A percentile compares a stretch with the other conserved stretches of the same genome.
phyloP scores from a whole-genome alignment of 2,113 vertebrate genomes.

The Epinephelus moara region DNA sequence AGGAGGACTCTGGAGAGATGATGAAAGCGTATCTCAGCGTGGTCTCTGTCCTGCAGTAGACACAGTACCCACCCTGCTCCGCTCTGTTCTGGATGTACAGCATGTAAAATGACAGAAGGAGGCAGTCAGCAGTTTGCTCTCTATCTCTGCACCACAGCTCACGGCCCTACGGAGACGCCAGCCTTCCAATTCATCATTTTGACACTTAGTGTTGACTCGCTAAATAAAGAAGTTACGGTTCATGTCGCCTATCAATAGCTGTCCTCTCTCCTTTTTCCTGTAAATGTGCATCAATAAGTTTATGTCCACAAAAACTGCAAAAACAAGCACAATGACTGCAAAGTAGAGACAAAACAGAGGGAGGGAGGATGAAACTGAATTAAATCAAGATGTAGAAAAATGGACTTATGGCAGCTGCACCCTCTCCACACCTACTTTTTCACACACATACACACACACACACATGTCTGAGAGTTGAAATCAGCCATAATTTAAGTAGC shows the following conservation, averaged over 20 bases:
- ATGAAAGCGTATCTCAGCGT: constrained; percentile 58
- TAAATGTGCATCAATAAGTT: constrained; percentile 28
- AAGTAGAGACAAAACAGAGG: constrained; percentile 8
- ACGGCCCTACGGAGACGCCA: constrained; percentile 34
- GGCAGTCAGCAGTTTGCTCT: constrained; percentile 71
- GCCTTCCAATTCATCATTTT: constrained; percentile 61
- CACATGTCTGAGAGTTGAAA: constrained; percentile 30
- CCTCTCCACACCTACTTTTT: constrained; percentile 3
- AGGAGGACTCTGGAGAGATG: constrained; percentile 33
- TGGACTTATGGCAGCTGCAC: neutral
- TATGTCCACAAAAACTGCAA: neutral
- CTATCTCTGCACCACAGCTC: constrained; percentile 56
- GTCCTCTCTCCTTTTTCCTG: neutral
- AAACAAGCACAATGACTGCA: neutral
- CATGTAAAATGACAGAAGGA: constrained; percentile 61
- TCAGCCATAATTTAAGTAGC: neutral
- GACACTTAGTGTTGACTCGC: constrained; percentile 52
- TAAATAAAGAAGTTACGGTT: constrained; percentile 65
- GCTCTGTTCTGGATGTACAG: constrained; percentile 47
- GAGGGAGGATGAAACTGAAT: constrained; percentile 29
- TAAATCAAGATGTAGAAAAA: constrained; percentile 50
- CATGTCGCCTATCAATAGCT: constrained; percentile 50
- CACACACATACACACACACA: neutral
- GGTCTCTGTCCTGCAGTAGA: constrained; percentile 38
- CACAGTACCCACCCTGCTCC: constrained; percentile 36